These are phyloP conservation scores for Drosophila sechellia DNA, from an alignment of 1,140 invertebrate genomes.

Conservation along the genomic window DNA sequence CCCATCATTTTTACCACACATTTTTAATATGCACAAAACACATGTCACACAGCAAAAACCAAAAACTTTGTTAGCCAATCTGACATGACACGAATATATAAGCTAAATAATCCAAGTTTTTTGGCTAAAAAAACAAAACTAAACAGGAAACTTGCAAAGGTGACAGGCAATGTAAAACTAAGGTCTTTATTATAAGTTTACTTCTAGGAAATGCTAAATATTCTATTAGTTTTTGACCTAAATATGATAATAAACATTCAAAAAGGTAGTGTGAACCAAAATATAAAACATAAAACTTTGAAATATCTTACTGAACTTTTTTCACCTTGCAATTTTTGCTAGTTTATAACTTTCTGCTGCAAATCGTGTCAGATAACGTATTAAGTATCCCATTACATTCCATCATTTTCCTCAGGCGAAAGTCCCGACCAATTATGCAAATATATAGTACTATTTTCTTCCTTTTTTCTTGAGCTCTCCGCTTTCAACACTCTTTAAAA, in stretches of 20 bases:
- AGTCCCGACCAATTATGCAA: slow-evolving; percentile 11
- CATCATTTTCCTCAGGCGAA: slow-evolving; percentile 3
- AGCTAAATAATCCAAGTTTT: slow-evolving; percentile 31
- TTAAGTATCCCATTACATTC: slow-evolving; percentile 23
- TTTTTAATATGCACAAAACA: slow-evolving; percentile 54
- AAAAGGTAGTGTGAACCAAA: no score
- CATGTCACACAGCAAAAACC: slow-evolving; percentile 45
- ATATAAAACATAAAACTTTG: no score
- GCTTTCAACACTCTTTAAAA: slow-evolving; percentile 80
- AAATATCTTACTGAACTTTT: no score
- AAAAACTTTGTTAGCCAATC: slow-evolving; percentile 23
- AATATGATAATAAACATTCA: no score
- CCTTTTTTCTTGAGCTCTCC: slow-evolving; percentile 22
- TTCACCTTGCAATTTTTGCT: neutral
- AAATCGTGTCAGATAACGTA: slow-evolving; percentile 4
- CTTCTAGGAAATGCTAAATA: neutral
- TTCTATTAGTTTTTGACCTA: neutral
- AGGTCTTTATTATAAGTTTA: slow-evolving; percentile 6
- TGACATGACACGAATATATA: slow-evolving; percentile 51
- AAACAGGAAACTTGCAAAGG: slow-evolving; percentile 13
- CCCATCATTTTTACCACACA: slow-evolving; percentile 57
- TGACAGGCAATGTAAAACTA: slow-evolving; percentile 28
- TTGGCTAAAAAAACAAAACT: slow-evolving; percentile 14
- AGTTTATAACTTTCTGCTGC: neutral
- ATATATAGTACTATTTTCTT: slow-evolving; percentile 16